Conservation (phyloP, 2,797 vertebrate genomes). For the Esox lucius region DNA sequence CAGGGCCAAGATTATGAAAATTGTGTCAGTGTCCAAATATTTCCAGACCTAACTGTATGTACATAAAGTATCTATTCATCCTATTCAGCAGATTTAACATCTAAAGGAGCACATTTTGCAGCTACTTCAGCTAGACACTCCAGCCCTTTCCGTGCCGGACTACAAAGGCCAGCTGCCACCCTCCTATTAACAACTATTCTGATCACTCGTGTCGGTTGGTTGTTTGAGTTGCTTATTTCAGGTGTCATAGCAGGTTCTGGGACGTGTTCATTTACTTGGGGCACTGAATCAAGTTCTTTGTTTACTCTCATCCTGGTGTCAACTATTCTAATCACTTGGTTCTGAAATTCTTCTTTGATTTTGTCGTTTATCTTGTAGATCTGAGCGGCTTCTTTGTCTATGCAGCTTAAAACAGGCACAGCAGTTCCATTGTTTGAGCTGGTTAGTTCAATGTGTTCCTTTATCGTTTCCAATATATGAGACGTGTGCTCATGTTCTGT, state of each 20-base stretch:
- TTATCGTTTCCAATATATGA: not conserved
- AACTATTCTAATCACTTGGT: not conserved
- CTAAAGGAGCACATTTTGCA: not conserved
- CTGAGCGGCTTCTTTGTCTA: not conserved
- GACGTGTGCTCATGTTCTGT: not conserved
- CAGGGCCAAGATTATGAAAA: too few species aligned
- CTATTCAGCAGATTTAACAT: not conserved
- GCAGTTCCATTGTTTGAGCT: not conserved
- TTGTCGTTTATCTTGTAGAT: not conserved
- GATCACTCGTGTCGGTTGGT: not conserved
- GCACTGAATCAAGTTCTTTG: not conserved
- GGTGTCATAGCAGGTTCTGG: not conserved
- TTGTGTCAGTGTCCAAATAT: too few species aligned
- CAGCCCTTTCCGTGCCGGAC: not conserved
- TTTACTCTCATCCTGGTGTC: not conserved
- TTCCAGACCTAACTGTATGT: not conserved
- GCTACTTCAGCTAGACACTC: not conserved
- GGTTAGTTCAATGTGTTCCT: not conserved
- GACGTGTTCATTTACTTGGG: not conserved
- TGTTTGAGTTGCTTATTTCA: not conserved
- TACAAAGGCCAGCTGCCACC: not conserved
- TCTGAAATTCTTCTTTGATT: not conserved
- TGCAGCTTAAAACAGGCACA: not conserved
- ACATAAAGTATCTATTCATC: not conserved
- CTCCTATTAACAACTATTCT: constrained; percentile 1